A percentile compares a stretch with the other conserved stretches of the same genome.
Conservation (phyloP, 2,797 vertebrate genomes). For the Calcarius lapponicus region DNA sequence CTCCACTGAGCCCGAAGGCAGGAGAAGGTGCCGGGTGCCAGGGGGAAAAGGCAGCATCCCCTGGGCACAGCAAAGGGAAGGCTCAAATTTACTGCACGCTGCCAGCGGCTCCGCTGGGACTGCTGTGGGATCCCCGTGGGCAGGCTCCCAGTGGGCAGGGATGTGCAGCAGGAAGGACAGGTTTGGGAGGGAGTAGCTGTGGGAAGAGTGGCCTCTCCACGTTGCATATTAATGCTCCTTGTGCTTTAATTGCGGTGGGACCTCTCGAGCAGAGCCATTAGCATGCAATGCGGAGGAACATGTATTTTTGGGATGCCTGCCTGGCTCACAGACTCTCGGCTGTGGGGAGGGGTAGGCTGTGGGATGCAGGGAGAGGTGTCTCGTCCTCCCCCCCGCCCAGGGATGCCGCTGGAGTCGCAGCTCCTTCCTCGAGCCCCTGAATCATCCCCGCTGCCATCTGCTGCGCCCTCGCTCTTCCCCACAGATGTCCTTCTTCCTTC, state of each 20-base stretch:
- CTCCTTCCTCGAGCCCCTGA: constrained; percentile 60
- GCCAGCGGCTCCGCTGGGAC: neutral
- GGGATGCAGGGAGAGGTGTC: constrained; percentile 25
- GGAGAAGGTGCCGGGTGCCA: neutral
- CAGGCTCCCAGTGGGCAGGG: constrained; percentile 55
- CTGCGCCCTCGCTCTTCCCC: constrained; percentile 51
- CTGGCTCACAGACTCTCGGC: neutral
- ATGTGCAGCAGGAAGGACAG: constrained; percentile 59
- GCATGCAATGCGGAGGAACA: constrained; percentile 50
- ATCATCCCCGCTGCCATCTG: constrained; percentile 63
- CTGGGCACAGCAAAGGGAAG: neutral
- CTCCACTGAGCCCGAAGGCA: rapidly evolving
- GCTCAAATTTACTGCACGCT: neutral
- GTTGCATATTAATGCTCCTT: constrained; percentile 30
- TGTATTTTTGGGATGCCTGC: constrained; percentile 60
- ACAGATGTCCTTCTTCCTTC: constrained; percentile 63
- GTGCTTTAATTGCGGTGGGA: constrained; percentile 53
- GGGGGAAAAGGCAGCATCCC: neutral
- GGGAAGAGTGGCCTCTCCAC: constrained; percentile 54
- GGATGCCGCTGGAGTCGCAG: constrained; percentile 18
- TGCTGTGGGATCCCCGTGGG: constrained; percentile 62
- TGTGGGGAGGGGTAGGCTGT: neutral
- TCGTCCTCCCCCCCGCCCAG: neutral
- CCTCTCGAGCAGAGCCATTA: constrained; percentile 5
- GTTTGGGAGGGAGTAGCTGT: constrained; percentile 60